Percentiles rank a stretch among this genome's conserved stretches.
Conservation (phyloP, 2,888 invertebrate genomes). For the Rhyacophila evoluta region DNA sequence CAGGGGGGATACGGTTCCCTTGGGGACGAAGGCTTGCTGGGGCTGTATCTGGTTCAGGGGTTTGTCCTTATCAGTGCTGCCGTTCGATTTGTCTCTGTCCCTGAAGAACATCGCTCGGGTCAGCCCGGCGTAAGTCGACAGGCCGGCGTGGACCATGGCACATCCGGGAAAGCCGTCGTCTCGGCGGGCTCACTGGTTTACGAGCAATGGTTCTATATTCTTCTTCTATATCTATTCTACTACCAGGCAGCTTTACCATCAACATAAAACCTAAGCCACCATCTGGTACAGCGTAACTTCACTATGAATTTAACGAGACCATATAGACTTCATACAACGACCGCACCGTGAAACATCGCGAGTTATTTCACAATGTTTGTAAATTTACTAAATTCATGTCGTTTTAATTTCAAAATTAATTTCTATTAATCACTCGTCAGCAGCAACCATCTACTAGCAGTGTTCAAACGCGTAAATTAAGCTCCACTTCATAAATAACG, state of each 20-base stretch:
- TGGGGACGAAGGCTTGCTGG: conserved; percentile 65
- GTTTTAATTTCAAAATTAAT: too few relatives aligned
- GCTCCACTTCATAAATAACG: too few relatives aligned
- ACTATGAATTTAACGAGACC: too few relatives aligned
- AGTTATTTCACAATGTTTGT: too few relatives aligned
- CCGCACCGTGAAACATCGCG: too few relatives aligned
- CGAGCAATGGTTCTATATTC: not conserved
- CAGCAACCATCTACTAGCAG: too few relatives aligned
- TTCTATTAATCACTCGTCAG: too few relatives aligned
- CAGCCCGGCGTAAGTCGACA: conserved; percentile 68
- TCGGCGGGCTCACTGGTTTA: not conserved
- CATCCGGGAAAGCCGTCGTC: conserved; percentile 66
- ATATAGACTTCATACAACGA: too few relatives aligned
- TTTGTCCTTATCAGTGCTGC: conserved; percentile 56
- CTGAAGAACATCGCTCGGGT: conserved; percentile 66
- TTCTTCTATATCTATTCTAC: not conserved
- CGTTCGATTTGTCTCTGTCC: conserved; percentile 54
- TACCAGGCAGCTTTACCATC: not conserved
- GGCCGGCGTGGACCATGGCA: conserved; percentile 72
- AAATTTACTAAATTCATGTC: too few relatives aligned
- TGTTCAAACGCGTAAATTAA: too few relatives aligned
- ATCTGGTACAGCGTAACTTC: too few relatives aligned
- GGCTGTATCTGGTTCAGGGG: conserved; percentile 59
- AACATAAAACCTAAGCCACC: too few relatives aligned
- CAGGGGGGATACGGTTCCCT: conserved; percentile 70